These are phyloP conservation scores for Apis cerana DNA, from an alignment of 1,140 invertebrate species.

Conservation along the genomic window DNA sequence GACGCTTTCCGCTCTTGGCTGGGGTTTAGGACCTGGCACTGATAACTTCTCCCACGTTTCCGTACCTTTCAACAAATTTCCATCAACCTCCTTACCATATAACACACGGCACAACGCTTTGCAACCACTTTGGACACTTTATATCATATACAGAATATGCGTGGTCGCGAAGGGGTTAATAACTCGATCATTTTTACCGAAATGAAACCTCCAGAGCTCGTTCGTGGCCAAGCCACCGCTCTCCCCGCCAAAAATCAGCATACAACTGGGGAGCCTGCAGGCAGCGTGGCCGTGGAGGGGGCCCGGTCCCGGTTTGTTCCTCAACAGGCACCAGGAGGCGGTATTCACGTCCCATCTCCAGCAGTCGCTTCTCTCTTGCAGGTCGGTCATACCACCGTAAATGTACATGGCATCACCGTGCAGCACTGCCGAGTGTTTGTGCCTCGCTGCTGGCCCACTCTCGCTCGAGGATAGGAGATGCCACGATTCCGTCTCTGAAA, in stretches of 20 bases:
- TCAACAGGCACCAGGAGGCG: constrained; percentile 87
- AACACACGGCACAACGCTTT: no score
- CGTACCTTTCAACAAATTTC: constrained; percentile 81
- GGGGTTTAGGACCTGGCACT: constrained; percentile 86
- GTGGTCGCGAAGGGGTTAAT: no score
- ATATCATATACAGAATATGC: no score
- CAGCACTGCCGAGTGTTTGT: constrained; percentile 92
- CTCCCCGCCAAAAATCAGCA: constrained; percentile 93
- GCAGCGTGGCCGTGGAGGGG: constrained; percentile 91
- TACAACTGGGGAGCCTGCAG: constrained; percentile 88
- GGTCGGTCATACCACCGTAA: constrained; percentile 94
- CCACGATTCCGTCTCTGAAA: constrained; percentile 88
- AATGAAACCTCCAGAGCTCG: constrained; percentile 94
- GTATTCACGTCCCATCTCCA: constrained; percentile 90
- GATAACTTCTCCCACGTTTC: constrained; percentile 89
- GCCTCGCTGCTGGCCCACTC: constrained; percentile 86
- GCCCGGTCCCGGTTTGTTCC: constrained; percentile 87
- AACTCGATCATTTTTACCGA: no score
- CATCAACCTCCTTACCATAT: no score
- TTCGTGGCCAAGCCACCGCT: constrained; percentile 87
- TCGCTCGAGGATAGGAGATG: constrained; percentile 84
- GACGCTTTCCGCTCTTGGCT: constrained; percentile 83
- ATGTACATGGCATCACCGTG: constrained; percentile 91
- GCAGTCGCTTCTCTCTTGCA: constrained; percentile 90
- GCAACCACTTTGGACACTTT: not conserved